These are phyloP conservation scores for Etia nguti DNA, from an alignment of 2,113 vertebrate genomes.

Conservation along the genomic window DNA sequence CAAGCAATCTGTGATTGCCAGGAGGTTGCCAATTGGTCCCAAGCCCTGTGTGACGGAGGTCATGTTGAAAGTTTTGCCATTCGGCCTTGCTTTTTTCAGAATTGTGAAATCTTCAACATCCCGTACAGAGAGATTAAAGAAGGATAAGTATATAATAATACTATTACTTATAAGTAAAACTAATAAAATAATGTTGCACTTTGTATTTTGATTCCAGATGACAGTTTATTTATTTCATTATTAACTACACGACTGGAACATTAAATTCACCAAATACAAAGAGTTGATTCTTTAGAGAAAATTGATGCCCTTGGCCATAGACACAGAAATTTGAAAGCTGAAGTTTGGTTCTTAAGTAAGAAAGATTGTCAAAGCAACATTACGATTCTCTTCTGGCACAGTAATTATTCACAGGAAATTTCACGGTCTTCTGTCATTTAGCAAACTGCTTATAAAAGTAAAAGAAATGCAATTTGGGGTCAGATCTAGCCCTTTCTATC, in stretches of 20 bases:
- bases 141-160: neutral
- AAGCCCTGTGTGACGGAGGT: neutral
- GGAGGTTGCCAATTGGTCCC: neutral
- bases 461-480: neutral
- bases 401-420: neutral
- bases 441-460: neutral
- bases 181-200: neutral
- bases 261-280: neutral
- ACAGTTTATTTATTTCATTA: neutral
- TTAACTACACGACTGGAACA: neutral
- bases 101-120: neutral
- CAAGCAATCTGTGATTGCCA: neutral
- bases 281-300: neutral
- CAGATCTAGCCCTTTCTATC: neutral
- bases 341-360: neutral
- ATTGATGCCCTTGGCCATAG: neutral
- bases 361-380: neutral
- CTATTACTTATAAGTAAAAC: neutral
- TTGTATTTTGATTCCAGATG: neutral
- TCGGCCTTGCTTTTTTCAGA: neutral
- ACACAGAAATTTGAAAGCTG: neutral
- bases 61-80: neutral
- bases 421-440: neutral
- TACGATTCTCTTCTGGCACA: neutral
- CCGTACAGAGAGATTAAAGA: neutral